Conservation (phyloP, 2,888 invertebrate genomes). For the Latrodectus elegans region DNA sequence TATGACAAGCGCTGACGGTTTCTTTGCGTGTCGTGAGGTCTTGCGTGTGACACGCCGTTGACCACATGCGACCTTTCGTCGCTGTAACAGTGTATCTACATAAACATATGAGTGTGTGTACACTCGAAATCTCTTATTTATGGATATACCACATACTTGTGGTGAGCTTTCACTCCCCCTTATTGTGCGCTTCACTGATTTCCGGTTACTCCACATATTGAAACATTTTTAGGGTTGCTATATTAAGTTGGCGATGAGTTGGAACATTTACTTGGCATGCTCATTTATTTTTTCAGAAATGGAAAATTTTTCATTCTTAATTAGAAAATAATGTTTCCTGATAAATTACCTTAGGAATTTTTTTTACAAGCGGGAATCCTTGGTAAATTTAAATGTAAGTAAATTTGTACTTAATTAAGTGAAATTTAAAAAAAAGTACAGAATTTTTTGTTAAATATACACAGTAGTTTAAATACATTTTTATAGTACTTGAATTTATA, state of each 20-base stretch:
- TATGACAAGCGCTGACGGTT: background rate
- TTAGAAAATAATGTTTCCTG: no score
- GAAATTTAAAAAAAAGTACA: no score
- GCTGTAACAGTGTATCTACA: conserved; percentile 29
- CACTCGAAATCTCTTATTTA: conserved; percentile 59
- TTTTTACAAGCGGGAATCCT: no score
- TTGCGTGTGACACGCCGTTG: conserved; percentile 48
- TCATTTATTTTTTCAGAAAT: background rate
- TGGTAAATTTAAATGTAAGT: no score
- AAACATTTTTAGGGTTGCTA: background rate
- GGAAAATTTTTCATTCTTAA: no score
- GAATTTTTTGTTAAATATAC: no score
- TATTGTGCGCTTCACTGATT: conserved; percentile 39
- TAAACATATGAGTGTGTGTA: conserved; percentile 56
- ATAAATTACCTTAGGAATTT: no score
- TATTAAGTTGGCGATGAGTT: background rate
- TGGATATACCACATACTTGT: conserved; percentile 17
- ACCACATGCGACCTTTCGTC: conserved; percentile 63
- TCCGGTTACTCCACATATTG: background rate
- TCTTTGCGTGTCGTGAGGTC: conserved; percentile 28
- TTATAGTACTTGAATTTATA: no score
- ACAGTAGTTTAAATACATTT: no score
- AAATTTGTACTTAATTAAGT: no score
- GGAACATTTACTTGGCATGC: background rate
- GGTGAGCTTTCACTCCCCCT: conserved; percentile 13